Evolutionary conservation across 2,113 vertebrate genomes (phyloP).

Genomic region (Nansenia antarctica): DNA sequence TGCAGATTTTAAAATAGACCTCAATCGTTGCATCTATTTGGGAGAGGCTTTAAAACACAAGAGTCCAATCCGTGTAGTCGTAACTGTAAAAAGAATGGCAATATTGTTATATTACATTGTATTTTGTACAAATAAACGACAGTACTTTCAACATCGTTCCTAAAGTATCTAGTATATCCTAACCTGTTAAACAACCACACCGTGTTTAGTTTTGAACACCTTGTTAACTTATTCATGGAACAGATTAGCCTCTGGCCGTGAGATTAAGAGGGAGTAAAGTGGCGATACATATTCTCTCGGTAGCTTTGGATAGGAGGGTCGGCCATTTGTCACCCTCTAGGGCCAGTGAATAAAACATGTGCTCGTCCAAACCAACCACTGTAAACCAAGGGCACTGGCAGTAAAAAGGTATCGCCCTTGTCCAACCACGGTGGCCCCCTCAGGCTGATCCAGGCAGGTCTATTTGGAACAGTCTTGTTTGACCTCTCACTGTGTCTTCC

Average conservation of each 20-base stretch:
- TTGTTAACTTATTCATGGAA: slow-evolving; percentile 47
- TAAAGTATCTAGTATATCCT: too few species aligned
- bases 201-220: slow-evolving; percentile 38
- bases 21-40: too few species aligned
- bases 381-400: slow-evolving; percentile 65
- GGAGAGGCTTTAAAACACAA: too few species aligned
- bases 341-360: slow-evolving; percentile 68
- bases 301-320: slow-evolving; percentile 37
- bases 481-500: slow-evolving; percentile 71
- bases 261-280: slow-evolving; percentile 57
- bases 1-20: too few species aligned
- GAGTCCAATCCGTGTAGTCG: too few species aligned
- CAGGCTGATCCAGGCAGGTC: slow-evolving; percentile 67
- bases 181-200: slow-evolving; percentile 43
- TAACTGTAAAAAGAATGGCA: too few species aligned
- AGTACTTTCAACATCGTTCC: too few species aligned
- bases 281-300: slow-evolving; percentile 57
- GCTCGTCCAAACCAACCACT: slow-evolving; percentile 54
- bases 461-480: slow-evolving; percentile 74
- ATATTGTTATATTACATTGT: too few species aligned
- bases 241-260: slow-evolving; percentile 35
- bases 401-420: slow-evolving; percentile 62
- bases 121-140: too few species aligned
- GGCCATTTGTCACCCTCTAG: slow-evolving; percentile 59
- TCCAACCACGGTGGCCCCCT: slow-evolving; percentile 64